Percentiles rank a stretch among this genome's conserved stretches.
Evolutionary conservation across 2,888 invertebrate species (phyloP).

Genomic region (Thecocarcelia acutangulata): DNA sequence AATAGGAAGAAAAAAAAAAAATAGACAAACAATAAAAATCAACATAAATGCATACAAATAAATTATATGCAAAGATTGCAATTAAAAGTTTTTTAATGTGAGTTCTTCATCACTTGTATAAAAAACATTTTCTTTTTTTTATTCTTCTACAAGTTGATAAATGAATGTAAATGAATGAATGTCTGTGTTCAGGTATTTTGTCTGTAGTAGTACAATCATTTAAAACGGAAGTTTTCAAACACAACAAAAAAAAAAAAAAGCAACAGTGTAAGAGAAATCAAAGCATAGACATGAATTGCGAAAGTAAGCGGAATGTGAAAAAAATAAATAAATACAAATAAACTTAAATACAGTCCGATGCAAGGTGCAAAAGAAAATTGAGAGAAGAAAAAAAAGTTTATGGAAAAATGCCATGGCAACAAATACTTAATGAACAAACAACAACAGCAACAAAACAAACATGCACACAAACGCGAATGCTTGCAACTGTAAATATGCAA

Average conservation of each 20-base stretch:
- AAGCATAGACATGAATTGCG: slow-evolving; percentile 12
- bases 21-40: slow-evolving; percentile 39
- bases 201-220: slow-evolving; percentile 10
- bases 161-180: slow-evolving; percentile 10
- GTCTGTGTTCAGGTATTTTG: slow-evolving; percentile 19
- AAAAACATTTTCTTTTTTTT: background rate
- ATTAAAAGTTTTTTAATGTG: slow-evolving; percentile 33
- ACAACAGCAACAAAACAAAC: slow-evolving; percentile 1
- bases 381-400: slow-evolving; percentile 17
- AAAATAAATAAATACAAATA: slow-evolving; percentile 10
- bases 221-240: slow-evolving; percentile 39
- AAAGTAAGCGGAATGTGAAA: slow-evolving; percentile 1
- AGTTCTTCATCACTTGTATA: background rate
- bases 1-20: slow-evolving; percentile 5
- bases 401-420: slow-evolving; percentile 65
- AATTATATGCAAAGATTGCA: slow-evolving; percentile 47
- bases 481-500: background rate
- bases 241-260: too few relatives aligned
- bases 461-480: background rate
- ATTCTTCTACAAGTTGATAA: background rate
- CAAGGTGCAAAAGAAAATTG: slow-evolving; percentile 9
- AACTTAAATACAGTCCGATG: slow-evolving; percentile 7
- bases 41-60: slow-evolving; percentile 24
- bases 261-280: slow-evolving; percentile 54
- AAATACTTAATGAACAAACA: slow-evolving; percentile 51